These are phyloP conservation scores for Amazona ochrocephala DNA, from an alignment of 2,797 vertebrate genomes.

Conservation along the genomic window DNA sequence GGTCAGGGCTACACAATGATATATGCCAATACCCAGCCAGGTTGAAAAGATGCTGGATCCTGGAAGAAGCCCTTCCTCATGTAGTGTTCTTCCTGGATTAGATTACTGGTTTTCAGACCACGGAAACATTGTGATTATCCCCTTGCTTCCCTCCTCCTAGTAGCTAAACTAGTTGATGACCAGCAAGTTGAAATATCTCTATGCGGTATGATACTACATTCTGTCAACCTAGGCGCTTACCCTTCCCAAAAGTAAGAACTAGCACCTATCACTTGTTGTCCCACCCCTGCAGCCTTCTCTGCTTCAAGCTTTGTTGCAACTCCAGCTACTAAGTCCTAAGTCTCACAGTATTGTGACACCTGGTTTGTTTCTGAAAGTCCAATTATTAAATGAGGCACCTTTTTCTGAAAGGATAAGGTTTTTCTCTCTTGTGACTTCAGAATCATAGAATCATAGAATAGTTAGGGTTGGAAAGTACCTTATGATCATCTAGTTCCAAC, in stretches of 20 bases:
- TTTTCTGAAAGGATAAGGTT: neutral
- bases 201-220: neutral
- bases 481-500: neutral
- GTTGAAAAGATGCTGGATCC: neutral
- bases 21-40: neutral
- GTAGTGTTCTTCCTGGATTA: neutral
- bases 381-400: neutral
- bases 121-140: neutral
- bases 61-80: accelerated
- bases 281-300: neutral
- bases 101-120: neutral
- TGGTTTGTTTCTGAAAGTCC: neutral
- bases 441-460: neutral
- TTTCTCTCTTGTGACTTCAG: neutral
- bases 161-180: neutral
- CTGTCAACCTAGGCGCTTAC: neutral
- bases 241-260: neutral
- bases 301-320: neutral
- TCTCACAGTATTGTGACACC: neutral
- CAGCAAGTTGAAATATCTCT: neutral
- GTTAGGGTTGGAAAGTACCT: neutral
- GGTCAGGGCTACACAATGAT: neutral
- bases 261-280: neutral
- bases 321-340: neutral
- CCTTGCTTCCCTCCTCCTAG: neutral